These are phyloP conservation scores for Hylomyscus alleni DNA, from an alignment of 2,797 vertebrate species.

Conservation along the genomic window DNA sequence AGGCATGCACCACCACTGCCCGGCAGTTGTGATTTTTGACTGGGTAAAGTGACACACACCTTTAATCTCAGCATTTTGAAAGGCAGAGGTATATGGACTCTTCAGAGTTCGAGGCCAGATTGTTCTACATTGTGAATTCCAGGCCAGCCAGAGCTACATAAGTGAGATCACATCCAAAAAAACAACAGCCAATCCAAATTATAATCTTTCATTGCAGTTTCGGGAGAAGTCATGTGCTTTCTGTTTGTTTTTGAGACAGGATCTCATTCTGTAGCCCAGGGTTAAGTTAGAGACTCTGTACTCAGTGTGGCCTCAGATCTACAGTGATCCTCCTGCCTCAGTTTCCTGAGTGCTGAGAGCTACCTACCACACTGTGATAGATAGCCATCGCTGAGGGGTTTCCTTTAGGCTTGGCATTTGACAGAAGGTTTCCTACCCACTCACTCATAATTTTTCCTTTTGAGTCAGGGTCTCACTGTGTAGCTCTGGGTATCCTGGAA, in stretches of 20 bases:
- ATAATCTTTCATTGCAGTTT: neutral
- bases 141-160: neutral
- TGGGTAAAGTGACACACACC: neutral
- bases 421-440: neutral
- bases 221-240: accelerated
- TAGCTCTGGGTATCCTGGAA: neutral
- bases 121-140: neutral
- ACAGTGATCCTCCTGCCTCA: neutral
- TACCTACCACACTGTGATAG: neutral
- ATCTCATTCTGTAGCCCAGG: neutral
- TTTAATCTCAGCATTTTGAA: neutral
- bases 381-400: neutral
- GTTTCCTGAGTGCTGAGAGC: neutral
- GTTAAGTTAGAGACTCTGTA: neutral
- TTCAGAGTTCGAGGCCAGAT: neutral
- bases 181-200: too few relatives aligned
- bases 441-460: neutral
- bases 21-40: too few relatives aligned
- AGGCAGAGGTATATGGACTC: neutral
- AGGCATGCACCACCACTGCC: too few relatives aligned
- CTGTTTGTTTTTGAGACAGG: neutral
- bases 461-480: neutral
- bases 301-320: neutral
- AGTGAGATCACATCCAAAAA: neutral
- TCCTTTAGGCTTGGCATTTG: neutral